Evolutionary conservation across 2,888 invertebrate species (phyloP).

Genomic region (Fragum whitleyi): DNA sequence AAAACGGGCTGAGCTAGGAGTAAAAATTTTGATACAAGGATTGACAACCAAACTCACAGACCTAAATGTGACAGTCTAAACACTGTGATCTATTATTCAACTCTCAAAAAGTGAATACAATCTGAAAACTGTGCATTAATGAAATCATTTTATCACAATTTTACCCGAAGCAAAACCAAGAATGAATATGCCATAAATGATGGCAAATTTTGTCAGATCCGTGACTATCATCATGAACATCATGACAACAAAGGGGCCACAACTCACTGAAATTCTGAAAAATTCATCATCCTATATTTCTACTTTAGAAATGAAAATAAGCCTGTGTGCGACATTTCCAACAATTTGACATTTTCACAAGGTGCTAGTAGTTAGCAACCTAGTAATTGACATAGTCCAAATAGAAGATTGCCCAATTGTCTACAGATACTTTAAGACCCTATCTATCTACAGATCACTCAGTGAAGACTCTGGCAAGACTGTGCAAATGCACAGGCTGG

Average conservation of each 20-base stretch:
- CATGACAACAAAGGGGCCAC: conserved; percentile 99
- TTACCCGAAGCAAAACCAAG: conserved; percentile 92
- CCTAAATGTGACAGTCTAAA: no score
- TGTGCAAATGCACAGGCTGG: background rate
- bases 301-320: background rate
- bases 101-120: background rate
- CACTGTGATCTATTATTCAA: background rate
- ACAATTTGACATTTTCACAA: no score
- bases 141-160: background rate
- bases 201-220: conserved; percentile 98
- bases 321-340: no score
- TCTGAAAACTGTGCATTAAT: background rate
- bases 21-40: no score
- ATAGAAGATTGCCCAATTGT: no score
- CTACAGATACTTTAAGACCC: no score
- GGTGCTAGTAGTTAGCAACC: no score
- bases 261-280: conserved; percentile 14
- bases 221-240: conserved; percentile 99
- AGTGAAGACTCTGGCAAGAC: background rate
- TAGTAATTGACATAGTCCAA: no score
- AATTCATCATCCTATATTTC: background rate
- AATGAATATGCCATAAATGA: conserved; percentile 89
- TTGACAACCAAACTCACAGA: no score
- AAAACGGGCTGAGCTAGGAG: no score
- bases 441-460: no score